Conservation (phyloP, 2,113 vertebrate genomes). For the Callipepla squamata region DNA sequence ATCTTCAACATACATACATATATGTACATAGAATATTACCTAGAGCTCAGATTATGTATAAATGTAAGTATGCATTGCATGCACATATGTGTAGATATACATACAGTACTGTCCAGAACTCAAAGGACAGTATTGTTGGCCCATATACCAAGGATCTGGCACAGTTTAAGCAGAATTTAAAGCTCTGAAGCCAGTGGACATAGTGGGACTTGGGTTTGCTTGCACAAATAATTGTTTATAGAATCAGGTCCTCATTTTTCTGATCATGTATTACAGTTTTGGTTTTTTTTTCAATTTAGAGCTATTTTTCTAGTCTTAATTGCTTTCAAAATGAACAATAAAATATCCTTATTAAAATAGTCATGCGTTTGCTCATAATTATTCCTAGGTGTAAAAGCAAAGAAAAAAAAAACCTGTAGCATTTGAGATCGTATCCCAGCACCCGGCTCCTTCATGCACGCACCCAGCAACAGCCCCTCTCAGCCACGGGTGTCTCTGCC, state of each 20-base stretch:
- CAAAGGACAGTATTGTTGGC: not conserved
- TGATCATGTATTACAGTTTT: not conserved
- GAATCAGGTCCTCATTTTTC: not conserved
- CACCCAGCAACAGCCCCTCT: not conserved
- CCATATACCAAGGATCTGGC: not conserved
- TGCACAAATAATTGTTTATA: not conserved
- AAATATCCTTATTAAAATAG: slow-evolving; percentile 4
- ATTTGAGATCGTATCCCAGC: not conserved
- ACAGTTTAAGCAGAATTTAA: not conserved
- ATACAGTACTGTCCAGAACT: not conserved
- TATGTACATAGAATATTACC: not conserved
- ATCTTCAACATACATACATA: not conserved
- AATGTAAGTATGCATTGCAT: rapidly evolving
- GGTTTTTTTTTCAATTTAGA: not conserved
- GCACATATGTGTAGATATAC: not conserved
- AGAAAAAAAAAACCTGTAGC: not conserved
- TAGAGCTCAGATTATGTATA: slow-evolving; percentile 7
- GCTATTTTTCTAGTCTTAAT: not conserved
- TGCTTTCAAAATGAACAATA: slow-evolving; percentile 47
- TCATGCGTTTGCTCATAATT: not conserved
- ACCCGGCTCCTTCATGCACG: not conserved
- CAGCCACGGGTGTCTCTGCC: not conserved
- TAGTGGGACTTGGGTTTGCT: not conserved
- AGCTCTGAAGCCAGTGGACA: not conserved
- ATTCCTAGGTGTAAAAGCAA: not conserved